Percentiles rank a stretch among this genome's conserved stretches.
phyloP scores from a whole-genome alignment of 2,888 invertebrate species.

The Timema podura region DNA sequence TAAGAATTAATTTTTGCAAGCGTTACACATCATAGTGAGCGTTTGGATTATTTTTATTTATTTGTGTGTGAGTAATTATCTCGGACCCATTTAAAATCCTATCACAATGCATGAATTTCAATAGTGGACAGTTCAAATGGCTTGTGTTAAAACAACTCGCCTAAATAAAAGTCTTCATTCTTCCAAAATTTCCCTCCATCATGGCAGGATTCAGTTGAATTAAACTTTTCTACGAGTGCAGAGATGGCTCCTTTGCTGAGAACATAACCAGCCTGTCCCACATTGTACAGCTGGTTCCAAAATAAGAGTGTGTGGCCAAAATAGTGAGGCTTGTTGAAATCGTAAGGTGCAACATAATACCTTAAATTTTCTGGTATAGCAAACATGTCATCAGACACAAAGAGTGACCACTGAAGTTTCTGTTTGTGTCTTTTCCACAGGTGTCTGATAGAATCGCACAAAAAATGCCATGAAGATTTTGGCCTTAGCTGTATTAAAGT shows the following conservation, averaged over 20 bases:
- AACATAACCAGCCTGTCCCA: slow-evolving; percentile 53
- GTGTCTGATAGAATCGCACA: slow-evolving; percentile 45
- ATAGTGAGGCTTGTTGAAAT: slow-evolving; percentile 48
- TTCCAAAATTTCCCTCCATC: slow-evolving; percentile 51
- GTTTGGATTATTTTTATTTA: too few relatives aligned
- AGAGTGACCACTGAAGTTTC: slow-evolving; percentile 51
- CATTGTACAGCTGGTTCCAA: slow-evolving; percentile 54
- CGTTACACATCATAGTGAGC: too few relatives aligned
- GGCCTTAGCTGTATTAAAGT: slow-evolving; percentile 26
- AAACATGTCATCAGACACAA: slow-evolving; percentile 53
- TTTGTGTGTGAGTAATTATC: too few relatives aligned
- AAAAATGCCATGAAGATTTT: slow-evolving; percentile 45
- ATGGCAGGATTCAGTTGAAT: slow-evolving; percentile 45
- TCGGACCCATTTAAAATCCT: too few relatives aligned
- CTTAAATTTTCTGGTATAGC: slow-evolving; percentile 55
- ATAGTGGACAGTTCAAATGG: too few relatives aligned
- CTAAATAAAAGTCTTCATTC: slow-evolving; percentile 56
- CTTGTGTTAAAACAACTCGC: slow-evolving; percentile 37
- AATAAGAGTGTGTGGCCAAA: slow-evolving; percentile 52
- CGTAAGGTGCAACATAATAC: slow-evolving; percentile 47
- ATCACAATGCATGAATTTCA: too few relatives aligned
- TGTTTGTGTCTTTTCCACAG: slow-evolving; percentile 38
- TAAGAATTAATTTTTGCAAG: too few relatives aligned
- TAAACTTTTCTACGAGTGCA: slow-evolving; percentile 44
- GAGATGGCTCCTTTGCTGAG: slow-evolving; percentile 49